Base-by-base conservation (phyloP, 2,797 vertebrate species). In the Ceryle rudis region DNA sequence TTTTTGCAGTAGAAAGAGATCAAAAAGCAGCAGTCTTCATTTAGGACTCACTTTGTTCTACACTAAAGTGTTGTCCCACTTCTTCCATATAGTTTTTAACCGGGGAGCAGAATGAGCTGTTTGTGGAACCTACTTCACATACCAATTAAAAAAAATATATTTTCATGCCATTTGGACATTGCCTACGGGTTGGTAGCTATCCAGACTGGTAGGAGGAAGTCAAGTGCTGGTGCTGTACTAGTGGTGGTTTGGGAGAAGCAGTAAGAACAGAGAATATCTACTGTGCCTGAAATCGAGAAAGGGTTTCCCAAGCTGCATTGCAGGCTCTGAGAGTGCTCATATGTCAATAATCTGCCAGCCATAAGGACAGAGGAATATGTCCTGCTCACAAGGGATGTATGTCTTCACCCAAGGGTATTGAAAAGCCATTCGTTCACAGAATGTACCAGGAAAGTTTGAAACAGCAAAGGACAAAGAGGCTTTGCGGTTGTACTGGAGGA, bases 191-290 rank as follows among this genome's bases (percentile, higher is more conserved):
- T 96, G 95, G 83, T 69, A 75, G 7, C 46, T 47, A 9, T 65
- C 89, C 93, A 94, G 70, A 31, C 66, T 55, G 54, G 83, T 91
- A 62, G 89, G 96, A 89, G 86, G 60, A 84, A 90, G 22, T 37
- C 69, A 71, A 47, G 9, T 26, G 33, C 62, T 72, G 44, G 31
- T 78, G 47, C 22, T 93, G 60, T 41, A 1, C 75, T 35, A 3
- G n/a, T 5, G 23, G 26, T 35, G 54, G 31, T 22, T 54, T 14
- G 29, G 86, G 81, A 79, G 66, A 86, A 60, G 47, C 35, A 73
- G 1, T 6, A 73, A 79, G 42, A 22, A n/a, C 54, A 65, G 31
- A 61, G 62, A n/a, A 5, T 29, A 62, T 23, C 28, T 69, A 26
- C 75, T 47, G 11, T 3, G 10, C 8, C 74, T 26, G 4, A 87